Evolutionary conservation across 2,888 invertebrate genomes (phyloP).

Genomic region (Adineta ricciae): DNA sequence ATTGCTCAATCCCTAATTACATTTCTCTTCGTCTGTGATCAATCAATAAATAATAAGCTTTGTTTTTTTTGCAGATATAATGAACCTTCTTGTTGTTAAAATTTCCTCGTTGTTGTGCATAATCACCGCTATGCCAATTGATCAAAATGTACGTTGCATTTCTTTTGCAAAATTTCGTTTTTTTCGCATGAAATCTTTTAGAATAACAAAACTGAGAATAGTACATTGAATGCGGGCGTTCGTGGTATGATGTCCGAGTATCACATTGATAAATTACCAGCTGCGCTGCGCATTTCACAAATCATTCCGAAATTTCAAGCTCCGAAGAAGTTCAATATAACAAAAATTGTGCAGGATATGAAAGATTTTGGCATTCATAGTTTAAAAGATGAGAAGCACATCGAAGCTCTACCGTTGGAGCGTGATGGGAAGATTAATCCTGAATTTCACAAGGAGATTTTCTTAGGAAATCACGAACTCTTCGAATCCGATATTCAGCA

Average conservation of each 20-base stretch:
- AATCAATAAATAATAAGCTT: background rate
- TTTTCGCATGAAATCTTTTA: background rate
- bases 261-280: background rate
- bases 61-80: background rate
- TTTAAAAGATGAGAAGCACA: background rate
- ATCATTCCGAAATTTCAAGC: background rate
- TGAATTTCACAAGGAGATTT: background rate
- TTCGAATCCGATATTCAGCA: background rate
- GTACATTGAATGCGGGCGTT: background rate
- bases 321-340: background rate
- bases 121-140: background rate
- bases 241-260: background rate
- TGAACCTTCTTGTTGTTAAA: background rate
- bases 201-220: background rate
- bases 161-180: too few species aligned
- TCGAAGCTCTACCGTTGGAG: background rate
- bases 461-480: background rate
- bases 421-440: background rate
- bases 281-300: background rate
- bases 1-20: background rate
- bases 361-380: background rate
- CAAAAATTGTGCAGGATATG: background rate
- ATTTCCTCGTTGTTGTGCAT: background rate
- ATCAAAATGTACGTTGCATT: too few species aligned
- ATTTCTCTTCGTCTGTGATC: background rate